phyloP scores from a whole-genome alignment of 2,797 vertebrate genomes.

The Pseudomugil tenellus region DNA sequence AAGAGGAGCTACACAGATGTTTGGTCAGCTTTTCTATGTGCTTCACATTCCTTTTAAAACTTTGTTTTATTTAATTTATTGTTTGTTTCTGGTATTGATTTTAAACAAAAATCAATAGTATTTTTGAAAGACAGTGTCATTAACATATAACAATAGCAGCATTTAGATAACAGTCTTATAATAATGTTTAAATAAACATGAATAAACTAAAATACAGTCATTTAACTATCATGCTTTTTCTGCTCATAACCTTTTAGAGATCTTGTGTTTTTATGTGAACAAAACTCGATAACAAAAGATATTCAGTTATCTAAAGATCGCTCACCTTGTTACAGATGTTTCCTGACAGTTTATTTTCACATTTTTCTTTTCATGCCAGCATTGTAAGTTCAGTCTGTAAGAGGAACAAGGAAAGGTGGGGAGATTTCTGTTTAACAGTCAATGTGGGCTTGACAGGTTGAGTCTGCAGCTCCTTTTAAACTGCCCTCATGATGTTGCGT shows the following conservation, averaged over 20 bases:
- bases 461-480: slow-evolving; percentile 50
- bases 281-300: background rate
- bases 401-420: slow-evolving; percentile 25
- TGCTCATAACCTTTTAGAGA: background rate
- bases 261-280: background rate
- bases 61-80: too few relatives aligned
- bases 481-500: slow-evolving; percentile 63
- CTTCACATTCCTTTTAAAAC: too few relatives aligned
- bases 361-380: slow-evolving; percentile 17
- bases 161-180: too few relatives aligned
- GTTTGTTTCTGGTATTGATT: too few relatives aligned
- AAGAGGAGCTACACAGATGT: too few relatives aligned
- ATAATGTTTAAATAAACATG: too few relatives aligned
- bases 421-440: slow-evolving; percentile 24
- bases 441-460: slow-evolving; percentile 50
- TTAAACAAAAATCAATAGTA: too few relatives aligned
- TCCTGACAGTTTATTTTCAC: background rate
- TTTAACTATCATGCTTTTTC: background rate
- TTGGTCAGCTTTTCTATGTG: too few relatives aligned
- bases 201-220: too few relatives aligned
- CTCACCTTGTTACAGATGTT: slow-evolving; percentile 9
- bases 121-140: too few relatives aligned
- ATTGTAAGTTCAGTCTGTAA: slow-evolving; percentile 8
- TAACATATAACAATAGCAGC: too few relatives aligned
- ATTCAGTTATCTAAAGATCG: slow-evolving; percentile 4